Evolutionary conservation across 92 coral and sea anemone species (phyloP).

Genomic region (Paragorgia papillata): DNA sequence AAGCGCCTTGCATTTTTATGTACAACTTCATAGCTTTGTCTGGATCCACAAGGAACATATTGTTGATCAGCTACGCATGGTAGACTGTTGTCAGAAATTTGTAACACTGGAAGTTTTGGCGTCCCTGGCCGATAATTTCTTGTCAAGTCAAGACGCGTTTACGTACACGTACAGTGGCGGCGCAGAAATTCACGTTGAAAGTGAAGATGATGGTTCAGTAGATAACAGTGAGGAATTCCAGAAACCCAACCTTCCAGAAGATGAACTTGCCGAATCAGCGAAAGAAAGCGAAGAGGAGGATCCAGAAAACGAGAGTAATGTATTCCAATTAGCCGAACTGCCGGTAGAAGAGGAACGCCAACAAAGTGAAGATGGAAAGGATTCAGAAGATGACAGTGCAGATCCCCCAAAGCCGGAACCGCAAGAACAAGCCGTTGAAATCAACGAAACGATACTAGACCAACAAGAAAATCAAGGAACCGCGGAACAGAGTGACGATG

Average conservation of each 20-base stretch:
- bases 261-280: background rate
- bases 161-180: background rate
- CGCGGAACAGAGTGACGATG: background rate
- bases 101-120: background rate
- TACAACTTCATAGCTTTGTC: slow-evolving; percentile 68
- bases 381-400: too few species aligned
- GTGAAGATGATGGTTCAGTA: background rate
- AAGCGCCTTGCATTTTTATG: slow-evolving; percentile 42
- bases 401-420: too few species aligned
- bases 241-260: background rate
- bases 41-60: slow-evolving; percentile 68
- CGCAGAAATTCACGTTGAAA: background rate
- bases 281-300: slow-evolving; percentile 18
- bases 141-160: background rate
- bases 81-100: slow-evolving; percentile 23
- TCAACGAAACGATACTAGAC: too few species aligned
- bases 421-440: too few species aligned
- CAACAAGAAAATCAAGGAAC: slow-evolving; percentile 2
- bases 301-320: background rate
- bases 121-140: background rate
- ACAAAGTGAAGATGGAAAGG: background rate
- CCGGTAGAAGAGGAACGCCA: too few species aligned
- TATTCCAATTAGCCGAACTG: background rate
- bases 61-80: slow-evolving; percentile 63
- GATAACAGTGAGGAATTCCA: background rate